A percentile compares a stretch with the other conserved stretches of the same genome.
These are phyloP conservation scores for Osmoderma eremita DNA, from an alignment of 2,888 invertebrate species.

Conservation along the genomic window DNA sequence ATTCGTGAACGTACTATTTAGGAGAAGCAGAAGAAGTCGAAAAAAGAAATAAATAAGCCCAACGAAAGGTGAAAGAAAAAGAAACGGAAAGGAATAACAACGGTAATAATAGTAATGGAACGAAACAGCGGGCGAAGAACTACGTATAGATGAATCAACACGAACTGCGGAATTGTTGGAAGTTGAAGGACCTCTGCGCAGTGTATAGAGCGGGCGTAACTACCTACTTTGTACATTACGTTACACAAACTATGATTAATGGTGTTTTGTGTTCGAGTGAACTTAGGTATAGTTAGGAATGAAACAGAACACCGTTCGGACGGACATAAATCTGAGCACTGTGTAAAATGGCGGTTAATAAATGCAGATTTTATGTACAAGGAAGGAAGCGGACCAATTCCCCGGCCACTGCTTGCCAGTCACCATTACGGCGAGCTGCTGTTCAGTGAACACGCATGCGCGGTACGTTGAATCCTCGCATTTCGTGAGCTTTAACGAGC, in stretches of 20 bases:
- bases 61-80: constrained; percentile 9
- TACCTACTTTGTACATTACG: constrained; percentile 25
- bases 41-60: neutral
- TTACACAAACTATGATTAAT: constrained; percentile 53
- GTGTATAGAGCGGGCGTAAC: constrained; percentile 15
- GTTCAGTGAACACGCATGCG: constrained; percentile 59
- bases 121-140: constrained; percentile 8
- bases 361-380: constrained; percentile 58
- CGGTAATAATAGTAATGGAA: constrained; percentile 2
- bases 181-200: constrained; percentile 46
- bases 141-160: neutral
- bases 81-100: neutral
- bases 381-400: constrained; percentile 62
- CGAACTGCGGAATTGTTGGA: constrained; percentile 28
- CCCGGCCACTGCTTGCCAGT: constrained; percentile 57
- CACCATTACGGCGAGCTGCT: constrained; percentile 49
- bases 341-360: constrained; percentile 60
- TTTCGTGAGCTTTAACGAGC: constrained; percentile 56
- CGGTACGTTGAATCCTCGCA: constrained; percentile 51
- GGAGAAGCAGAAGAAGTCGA: neutral
- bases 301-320: constrained; percentile 51
- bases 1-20: neutral
- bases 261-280: constrained; percentile 55
- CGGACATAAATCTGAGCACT: constrained; percentile 54
- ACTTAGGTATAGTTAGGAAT: constrained; percentile 52